Conservation (phyloP, 2,113 vertebrate species). For the Zosterops hypoxanthus region DNA sequence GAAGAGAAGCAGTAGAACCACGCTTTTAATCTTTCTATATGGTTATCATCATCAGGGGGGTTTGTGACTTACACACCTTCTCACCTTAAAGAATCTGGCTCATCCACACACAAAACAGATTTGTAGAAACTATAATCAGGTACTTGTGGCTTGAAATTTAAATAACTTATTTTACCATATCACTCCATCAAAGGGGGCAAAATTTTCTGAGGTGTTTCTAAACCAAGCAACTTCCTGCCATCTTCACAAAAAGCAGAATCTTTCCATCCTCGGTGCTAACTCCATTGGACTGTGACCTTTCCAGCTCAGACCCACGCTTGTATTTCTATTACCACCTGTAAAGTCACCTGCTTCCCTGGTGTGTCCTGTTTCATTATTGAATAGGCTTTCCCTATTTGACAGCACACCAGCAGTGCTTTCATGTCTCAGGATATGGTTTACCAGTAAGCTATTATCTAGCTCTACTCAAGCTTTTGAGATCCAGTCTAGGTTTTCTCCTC, state of each 20-base stretch:
- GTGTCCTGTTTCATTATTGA: neutral
- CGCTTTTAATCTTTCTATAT: neutral
- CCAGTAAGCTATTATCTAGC: neutral
- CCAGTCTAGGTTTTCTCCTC: neutral
- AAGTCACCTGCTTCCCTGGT: neutral
- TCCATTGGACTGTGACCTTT: neutral
- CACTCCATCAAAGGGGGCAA: neutral
- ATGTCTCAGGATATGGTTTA: neutral
- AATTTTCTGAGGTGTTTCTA: neutral
- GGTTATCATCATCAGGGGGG: accelerated
- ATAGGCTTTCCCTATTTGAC: neutral
- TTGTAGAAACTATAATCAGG: neutral
- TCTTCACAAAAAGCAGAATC: neutral
- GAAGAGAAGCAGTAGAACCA: neutral
- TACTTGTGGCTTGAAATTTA: neutral
- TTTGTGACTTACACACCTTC: neutral
- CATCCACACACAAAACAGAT: neutral
- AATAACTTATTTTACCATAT: neutral
- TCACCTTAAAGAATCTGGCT: neutral
- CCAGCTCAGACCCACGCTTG: neutral
- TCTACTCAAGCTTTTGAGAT: slow-evolving; percentile 29
- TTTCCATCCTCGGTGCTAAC: neutral
- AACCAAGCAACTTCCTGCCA: neutral
- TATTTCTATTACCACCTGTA: neutral
- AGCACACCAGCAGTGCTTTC: neutral